Evolutionary conservation across 1,140 invertebrate genomes (phyloP).

Genomic region (Drosophila parvula): DNA sequence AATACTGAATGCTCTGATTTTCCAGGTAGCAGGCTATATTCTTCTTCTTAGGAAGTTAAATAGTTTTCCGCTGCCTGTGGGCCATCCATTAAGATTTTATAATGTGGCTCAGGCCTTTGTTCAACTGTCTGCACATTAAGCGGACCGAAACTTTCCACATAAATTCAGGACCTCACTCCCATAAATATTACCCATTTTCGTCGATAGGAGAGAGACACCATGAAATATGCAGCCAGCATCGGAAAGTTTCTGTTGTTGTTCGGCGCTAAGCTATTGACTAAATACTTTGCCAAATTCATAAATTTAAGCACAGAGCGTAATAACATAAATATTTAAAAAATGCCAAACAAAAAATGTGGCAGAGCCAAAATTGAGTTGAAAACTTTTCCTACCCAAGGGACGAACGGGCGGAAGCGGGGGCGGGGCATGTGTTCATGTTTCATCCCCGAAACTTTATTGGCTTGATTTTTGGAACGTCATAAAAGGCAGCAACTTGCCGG

Average conservation of each 20-base stretch:
- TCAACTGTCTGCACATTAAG: slow-evolving; percentile 62
- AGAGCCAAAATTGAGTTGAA: slow-evolving; percentile 68
- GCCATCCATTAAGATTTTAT: slow-evolving; percentile 58
- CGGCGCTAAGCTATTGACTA: slow-evolving; percentile 74
- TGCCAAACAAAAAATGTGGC: slow-evolving; percentile 52
- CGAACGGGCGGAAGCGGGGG: not conserved
- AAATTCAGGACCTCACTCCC: slow-evolving; percentile 60
- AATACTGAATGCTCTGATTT: not conserved
- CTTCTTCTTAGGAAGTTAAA: not conserved
- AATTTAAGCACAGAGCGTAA: slow-evolving; percentile 67
- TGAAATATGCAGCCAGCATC: slow-evolving; percentile 72
- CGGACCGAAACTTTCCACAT: slow-evolving; percentile 66
- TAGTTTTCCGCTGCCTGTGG: slow-evolving; percentile 12
- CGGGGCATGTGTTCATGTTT: slow-evolving; percentile 20
- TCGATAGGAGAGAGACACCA: slow-evolving; percentile 53
- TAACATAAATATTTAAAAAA: slow-evolving; percentile 78
- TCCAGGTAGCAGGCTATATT: not conserved
- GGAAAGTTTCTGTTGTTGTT: slow-evolving; percentile 47
- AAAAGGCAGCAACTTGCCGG: slow-evolving; percentile 35
- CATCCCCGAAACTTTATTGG: slow-evolving; percentile 60
- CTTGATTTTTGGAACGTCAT: slow-evolving; percentile 69
- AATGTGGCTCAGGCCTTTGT: slow-evolving; percentile 15
- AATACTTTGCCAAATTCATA: slow-evolving; percentile 82
- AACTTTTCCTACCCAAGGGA: slow-evolving; percentile 45
- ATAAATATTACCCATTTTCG: slow-evolving; percentile 65